Conservation (phyloP, 92 coral and sea anemone species). For the Parazoanthus swiftii region DNA sequence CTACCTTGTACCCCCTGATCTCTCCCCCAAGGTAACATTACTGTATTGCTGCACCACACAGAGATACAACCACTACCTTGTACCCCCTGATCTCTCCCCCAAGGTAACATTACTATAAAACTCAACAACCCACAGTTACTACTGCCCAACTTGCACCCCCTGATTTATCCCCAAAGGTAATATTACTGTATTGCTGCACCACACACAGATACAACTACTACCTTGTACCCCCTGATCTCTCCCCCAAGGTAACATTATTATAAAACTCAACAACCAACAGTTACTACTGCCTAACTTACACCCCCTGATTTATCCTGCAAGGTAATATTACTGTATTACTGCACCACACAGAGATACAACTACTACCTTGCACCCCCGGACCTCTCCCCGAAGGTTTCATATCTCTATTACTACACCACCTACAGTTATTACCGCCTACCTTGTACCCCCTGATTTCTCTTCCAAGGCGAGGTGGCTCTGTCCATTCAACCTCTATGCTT, state of each 20-base stretch:
- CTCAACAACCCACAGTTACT: not conserved
- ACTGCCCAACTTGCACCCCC: not conserved
- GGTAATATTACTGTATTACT: too few relatives aligned
- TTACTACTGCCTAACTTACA: not conserved
- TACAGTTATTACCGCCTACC: not conserved
- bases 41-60: too few relatives aligned
- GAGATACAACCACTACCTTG: too few relatives aligned
- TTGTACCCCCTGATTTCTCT: conserved; percentile 26
- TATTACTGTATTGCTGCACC: not conserved
- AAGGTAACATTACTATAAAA: not conserved
- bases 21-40: not conserved
- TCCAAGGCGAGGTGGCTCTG: conserved; percentile 22
- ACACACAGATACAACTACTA: too few relatives aligned
- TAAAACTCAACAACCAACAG: not conserved
- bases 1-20: not conserved
- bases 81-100: not conserved
- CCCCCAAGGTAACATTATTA: not conserved
- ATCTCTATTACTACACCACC: too few relatives aligned
- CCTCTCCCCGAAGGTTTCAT: not conserved
- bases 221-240: not conserved
- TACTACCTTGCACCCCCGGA: conserved; percentile 18
- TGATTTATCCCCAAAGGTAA: not conserved
- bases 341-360: too few relatives aligned
- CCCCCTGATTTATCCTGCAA: too few relatives aligned
- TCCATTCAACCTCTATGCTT: conserved; percentile 4